These are phyloP conservation scores for Sphenopsis melanotis DNA, from an alignment of 2,797 vertebrate genomes.

Conservation along the genomic window DNA sequence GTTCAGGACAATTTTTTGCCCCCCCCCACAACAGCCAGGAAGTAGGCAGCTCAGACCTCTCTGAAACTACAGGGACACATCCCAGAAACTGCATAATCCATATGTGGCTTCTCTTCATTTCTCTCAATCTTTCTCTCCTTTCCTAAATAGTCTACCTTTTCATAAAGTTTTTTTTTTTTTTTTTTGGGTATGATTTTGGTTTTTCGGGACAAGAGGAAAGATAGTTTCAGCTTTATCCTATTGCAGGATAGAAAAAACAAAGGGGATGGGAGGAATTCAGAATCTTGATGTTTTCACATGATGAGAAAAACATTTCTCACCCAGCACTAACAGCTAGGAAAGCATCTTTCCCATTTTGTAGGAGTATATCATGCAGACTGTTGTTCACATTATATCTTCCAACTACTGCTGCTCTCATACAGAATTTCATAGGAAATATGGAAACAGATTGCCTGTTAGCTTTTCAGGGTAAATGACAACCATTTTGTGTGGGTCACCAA, in stretches of 20 bases:
- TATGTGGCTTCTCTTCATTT: background rate
- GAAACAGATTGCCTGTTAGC: background rate
- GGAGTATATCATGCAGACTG: background rate
- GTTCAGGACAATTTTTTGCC: background rate
- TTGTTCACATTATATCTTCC: background rate
- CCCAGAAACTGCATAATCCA: background rate
- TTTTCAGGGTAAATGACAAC: background rate
- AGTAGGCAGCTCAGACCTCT: background rate
- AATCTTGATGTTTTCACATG: background rate
- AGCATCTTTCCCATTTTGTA: background rate
- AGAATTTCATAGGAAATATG: background rate
- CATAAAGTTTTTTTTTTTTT: background rate
- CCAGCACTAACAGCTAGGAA: background rate
- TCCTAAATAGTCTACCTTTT: background rate
- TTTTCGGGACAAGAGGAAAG: background rate
- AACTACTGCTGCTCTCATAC: background rate
- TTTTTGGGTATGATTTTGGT: background rate
- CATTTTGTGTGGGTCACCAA: background rate
- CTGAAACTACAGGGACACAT: background rate
- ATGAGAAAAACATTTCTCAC: background rate
- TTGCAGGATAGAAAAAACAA: background rate
- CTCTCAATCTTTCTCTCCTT: background rate
- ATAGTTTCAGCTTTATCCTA: background rate
- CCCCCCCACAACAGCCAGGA: fast-evolving
- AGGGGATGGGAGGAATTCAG: background rate